Conservation (phyloP, 2,888 invertebrate genomes). For the Xylophagus ater region DNA sequence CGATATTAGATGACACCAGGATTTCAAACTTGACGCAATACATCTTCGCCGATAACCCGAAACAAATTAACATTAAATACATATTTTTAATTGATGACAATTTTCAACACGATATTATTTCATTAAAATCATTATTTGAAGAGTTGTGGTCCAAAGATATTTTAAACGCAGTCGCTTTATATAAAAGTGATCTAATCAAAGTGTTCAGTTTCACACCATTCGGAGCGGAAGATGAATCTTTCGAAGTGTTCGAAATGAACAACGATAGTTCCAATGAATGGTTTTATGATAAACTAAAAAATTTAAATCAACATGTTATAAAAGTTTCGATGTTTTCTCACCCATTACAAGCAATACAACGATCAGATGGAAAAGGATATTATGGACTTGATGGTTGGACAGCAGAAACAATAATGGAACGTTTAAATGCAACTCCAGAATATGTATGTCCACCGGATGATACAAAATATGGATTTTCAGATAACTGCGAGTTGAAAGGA, state of each 20-base stretch:
- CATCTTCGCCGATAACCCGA: too few relatives aligned
- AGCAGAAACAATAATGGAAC: constrained; percentile 21
- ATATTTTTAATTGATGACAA: too few relatives aligned
- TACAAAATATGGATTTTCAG: constrained; percentile 25
- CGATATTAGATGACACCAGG: too few relatives aligned
- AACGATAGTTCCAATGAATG: not conserved
- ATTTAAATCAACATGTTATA: constrained; percentile 7
- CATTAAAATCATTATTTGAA: constrained; percentile 8
- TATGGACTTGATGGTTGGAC: constrained; percentile 9
- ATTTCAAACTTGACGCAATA: too few relatives aligned
- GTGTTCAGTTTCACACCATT: constrained; percentile 8
- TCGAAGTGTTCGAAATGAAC: not conserved
- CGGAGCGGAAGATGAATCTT: not conserved
- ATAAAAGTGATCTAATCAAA: constrained; percentile 2
- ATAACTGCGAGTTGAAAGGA: constrained; percentile 26
- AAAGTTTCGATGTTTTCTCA: constrained; percentile 10
- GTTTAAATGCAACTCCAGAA: constrained; percentile 26
- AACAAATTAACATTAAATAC: too few relatives aligned
- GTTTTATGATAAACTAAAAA: constrained; percentile 9
- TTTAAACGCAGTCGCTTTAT: constrained; percentile 10
- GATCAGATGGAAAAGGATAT: constrained; percentile 2
- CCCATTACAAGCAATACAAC: constrained; percentile 8
- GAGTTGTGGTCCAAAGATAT: constrained; percentile 7
- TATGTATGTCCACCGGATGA: constrained; percentile 26
- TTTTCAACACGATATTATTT: too few relatives aligned